Conservation (phyloP, 1,140 invertebrate species). For the Stegodyphus mimosarum region DNA sequence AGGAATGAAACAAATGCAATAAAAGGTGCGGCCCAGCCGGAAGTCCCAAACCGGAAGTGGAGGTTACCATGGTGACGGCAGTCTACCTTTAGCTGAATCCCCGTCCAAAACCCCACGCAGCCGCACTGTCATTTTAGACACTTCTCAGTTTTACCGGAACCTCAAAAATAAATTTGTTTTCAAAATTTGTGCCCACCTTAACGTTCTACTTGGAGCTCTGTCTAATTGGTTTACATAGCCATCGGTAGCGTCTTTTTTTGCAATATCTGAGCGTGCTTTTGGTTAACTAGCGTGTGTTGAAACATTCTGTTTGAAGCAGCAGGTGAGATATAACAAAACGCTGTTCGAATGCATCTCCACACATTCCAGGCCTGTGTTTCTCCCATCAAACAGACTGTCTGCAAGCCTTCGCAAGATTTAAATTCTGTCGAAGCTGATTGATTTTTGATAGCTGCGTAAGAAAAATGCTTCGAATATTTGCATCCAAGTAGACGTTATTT, state of each 20-base stretch:
- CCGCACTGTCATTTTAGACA: slow-evolving; percentile 27
- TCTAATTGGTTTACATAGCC: neutral
- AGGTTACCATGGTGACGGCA: slow-evolving; percentile 31
- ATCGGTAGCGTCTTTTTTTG: too few relatives aligned
- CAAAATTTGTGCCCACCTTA: slow-evolving; percentile 12
- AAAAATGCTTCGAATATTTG: too few relatives aligned
- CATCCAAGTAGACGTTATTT: too few relatives aligned
- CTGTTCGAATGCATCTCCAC: too few relatives aligned
- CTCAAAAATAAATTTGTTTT: slow-evolving; percentile 53
- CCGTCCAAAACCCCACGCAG: slow-evolving; percentile 39
- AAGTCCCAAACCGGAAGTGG: slow-evolving; percentile 36
- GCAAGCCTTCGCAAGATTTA: neutral
- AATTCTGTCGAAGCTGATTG: too few relatives aligned
- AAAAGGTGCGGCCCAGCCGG: neutral
- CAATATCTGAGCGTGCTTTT: too few relatives aligned
- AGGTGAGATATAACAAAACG: too few relatives aligned
- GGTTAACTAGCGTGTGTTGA: too few relatives aligned
- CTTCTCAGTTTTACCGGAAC: slow-evolving; percentile 46
- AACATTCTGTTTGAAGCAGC: too few relatives aligned
- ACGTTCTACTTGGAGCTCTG: neutral
- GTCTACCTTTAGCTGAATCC: slow-evolving; percentile 44
- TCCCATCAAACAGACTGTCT: neutral
- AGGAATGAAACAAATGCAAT: too few relatives aligned
- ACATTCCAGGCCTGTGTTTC: too few relatives aligned
- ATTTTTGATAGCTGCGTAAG: too few relatives aligned